A percentile compares a stretch with the other conserved stretches of the same genome.
phyloP scores from a whole-genome alignment of 1,140 invertebrate species.

The Heliothis subflexa region DNA sequence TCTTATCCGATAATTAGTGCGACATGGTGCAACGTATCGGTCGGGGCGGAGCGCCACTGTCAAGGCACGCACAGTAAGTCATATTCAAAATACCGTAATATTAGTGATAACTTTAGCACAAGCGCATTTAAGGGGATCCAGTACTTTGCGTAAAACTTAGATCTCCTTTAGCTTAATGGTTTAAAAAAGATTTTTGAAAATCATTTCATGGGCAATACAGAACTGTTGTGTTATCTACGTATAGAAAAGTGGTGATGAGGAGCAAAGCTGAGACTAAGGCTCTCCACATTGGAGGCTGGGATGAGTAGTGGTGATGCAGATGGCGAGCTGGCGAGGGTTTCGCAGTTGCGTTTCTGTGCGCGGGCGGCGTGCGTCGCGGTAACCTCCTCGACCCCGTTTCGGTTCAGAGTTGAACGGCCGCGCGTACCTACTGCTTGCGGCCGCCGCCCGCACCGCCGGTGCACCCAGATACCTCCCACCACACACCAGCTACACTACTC shows the following conservation, averaged over 20 bases:
- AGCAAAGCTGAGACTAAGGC: no score
- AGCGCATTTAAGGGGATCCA: no score
- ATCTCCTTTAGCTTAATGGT: no score
- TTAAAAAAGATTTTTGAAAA: no score
- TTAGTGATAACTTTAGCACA: no score
- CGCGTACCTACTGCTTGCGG: conserved; percentile 57
- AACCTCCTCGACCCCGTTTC: conserved; percentile 73
- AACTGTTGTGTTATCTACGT: no score
- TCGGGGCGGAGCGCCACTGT: not conserved
- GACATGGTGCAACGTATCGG: conserved; percentile 28
- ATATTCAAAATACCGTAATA: no score
- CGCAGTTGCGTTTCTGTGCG: conserved; percentile 36
- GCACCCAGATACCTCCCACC: conserved; percentile 26
- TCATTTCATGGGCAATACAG: no score
- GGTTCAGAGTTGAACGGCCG: conserved; percentile 76
- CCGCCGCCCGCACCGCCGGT: conserved; percentile 5
- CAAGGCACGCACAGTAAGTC: not conserved
- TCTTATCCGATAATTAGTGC: conserved; percentile 36
- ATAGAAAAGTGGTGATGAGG: no score
- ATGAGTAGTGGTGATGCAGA: not conserved
- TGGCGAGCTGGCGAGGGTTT: not conserved
- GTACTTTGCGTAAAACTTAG: no score
- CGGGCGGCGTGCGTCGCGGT: conserved; percentile 48
- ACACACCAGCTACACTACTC: not conserved
- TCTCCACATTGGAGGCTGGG: no score